Conservation (phyloP, 2,113 vertebrate species). For the Cygnus atratus region DNA sequence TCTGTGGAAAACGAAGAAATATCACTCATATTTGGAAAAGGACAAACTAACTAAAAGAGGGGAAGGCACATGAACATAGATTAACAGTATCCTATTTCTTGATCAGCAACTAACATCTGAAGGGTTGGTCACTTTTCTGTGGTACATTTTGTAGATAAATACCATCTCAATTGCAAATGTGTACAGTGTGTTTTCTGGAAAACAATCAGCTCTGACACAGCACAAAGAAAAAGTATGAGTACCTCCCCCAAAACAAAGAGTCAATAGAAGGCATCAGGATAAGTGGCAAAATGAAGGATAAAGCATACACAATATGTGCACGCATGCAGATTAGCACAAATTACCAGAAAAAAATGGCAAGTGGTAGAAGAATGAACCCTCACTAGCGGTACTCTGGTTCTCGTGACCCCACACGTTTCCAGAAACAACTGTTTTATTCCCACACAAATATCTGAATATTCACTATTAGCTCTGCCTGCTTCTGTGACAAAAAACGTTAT, state of each 20-base stretch:
- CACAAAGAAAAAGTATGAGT: not conserved
- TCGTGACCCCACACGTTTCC: not conserved
- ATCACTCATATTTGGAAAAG: not conserved
- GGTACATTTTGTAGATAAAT: not conserved
- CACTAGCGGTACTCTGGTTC: not conserved
- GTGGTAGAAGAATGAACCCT: not conserved
- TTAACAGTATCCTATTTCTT: not conserved
- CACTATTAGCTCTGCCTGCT: not conserved
- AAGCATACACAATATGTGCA: not conserved
- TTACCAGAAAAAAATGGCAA: not conserved
- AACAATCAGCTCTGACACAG: not conserved
- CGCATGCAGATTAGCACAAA: not conserved
- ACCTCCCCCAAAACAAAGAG: not conserved
- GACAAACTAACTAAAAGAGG: not conserved
- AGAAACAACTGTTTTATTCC: not conserved
- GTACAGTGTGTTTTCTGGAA: not conserved
- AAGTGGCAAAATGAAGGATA: not conserved
- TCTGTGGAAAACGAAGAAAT: not conserved
- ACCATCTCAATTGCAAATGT: not conserved
- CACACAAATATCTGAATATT: not conserved
- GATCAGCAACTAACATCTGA: not conserved
- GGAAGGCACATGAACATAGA: not conserved
- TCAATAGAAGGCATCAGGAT: not conserved
- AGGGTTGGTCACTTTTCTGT: not conserved
- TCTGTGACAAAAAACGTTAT: rapidly evolving